Percentiles rank a stretch among this genome's conserved stretches.
These are phyloP conservation scores for Pelusios castaneus DNA, from an alignment of 2,113 vertebrate species.

Conservation along the genomic window DNA sequence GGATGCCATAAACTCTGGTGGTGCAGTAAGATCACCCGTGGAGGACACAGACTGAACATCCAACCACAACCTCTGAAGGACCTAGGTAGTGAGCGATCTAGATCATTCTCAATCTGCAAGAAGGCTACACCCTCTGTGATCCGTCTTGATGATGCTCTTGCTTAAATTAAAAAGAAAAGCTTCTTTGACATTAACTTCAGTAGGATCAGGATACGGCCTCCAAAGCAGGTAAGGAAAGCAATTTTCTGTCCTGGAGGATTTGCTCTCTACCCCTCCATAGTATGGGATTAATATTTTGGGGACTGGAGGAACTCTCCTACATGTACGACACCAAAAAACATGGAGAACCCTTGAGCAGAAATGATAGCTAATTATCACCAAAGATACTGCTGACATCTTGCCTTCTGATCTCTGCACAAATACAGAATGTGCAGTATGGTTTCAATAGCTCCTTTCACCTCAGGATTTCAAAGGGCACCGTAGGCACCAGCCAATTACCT, in stretches of 20 bases:
- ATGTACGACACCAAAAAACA: neutral
- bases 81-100: neutral
- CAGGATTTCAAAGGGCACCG: rapidly evolving
- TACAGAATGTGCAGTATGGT: rapidly evolving
- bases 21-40: neutral
- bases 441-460: neutral
- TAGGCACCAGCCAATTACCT: neutral
- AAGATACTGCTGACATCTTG: rapidly evolving
- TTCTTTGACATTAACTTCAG: neutral
- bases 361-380: neutral
- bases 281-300: neutral
- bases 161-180: neutral
- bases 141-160: neutral
- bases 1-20: neutral
- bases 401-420: neutral
- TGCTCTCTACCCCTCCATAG: neutral
- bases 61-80: neutral
- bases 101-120: neutral
- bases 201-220: neutral
- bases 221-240: neutral
- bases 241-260: neutral
- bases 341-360: neutral
- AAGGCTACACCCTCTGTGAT: neutral
- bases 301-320: neutral
- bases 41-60: neutral